These are phyloP conservation scores for Brachyptera putata DNA, from an alignment of 2,888 invertebrate genomes.

Conservation along the genomic window DNA sequence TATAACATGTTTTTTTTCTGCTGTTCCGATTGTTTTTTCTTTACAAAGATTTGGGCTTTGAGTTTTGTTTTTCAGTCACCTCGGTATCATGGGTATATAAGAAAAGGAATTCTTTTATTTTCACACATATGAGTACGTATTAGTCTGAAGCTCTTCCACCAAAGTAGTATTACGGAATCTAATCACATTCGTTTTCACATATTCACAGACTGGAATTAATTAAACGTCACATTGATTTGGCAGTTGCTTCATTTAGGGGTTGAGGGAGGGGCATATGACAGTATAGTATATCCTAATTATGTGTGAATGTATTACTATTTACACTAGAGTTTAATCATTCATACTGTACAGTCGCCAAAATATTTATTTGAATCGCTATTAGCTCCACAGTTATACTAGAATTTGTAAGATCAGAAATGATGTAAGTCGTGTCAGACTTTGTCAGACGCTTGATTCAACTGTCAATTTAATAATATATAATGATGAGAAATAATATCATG, in stretches of 20 bases:
- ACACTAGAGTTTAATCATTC: neutral
- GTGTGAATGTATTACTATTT: neutral
- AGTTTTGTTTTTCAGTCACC: constrained; percentile 4
- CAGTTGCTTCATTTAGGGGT: neutral
- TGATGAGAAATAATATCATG: too few relatives aligned
- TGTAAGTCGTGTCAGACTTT: too few relatives aligned
- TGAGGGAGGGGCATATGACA: neutral
- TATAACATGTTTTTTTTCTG: neutral
- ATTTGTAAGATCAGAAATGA: too few relatives aligned
- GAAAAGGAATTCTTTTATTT: neutral
- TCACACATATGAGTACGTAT: neutral
- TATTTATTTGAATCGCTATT: neutral
- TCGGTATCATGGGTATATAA: neutral
- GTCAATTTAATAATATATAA: too few relatives aligned
- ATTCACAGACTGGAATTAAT: neutral
- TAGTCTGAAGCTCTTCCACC: neutral
- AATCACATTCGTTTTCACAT: neutral
- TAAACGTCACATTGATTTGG: neutral
- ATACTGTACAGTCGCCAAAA: neutral
- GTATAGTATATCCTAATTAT: neutral
- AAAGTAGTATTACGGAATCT: neutral
- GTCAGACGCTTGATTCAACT: too few relatives aligned
- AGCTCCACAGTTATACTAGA: too few relatives aligned
- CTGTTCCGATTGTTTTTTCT: too few relatives aligned
- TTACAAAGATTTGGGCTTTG: neutral